Evolutionary conservation across 2,888 invertebrate species (phyloP), one percentile per base, ranked within the genome.

Genomic region (Melanostoma scalare): DNA sequence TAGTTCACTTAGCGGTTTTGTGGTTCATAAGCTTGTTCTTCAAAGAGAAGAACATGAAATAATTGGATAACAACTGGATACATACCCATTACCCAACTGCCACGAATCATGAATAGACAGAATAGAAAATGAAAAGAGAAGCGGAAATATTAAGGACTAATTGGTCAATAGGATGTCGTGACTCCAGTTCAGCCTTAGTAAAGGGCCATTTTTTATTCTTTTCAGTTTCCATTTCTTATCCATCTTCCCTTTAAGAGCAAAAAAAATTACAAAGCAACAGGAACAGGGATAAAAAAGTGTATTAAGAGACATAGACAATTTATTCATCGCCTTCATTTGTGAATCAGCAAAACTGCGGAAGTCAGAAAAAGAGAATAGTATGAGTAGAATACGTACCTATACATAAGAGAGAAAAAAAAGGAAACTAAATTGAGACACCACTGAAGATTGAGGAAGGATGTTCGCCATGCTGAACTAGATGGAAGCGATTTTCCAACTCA

Each of bases 111-210:
- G 55, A 67, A 50, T 40, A 60, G 48, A 48, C 31, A 9, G 42
- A 67, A 52, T 38, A 40, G 44, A 9, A 30, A 42, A 33, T 3
- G 20, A 56, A 63, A 33, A 35, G 9, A 67, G 71, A 67, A 76
- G 20, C 67, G 67, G 77, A 82, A 82, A 82, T 82, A 82, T 77
- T 77, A 77, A 63, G 77, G 76, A 82, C 81, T 82, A 82, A 82
- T 82, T 82, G 77, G 81, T 77, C 77, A 82, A 77, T 73, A 82
- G 72, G 72, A 82, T 68, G 72, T 73, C 72, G 55, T 77, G 77
- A 63, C 31, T 67, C 52, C 36, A 44, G 50, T 38, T 46, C 60
- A 31, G 36, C 44, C 60, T 50, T 48, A 46, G 53, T 56, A 48
- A 56, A 50, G 33, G 38, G 33, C 44, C 35, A 48, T 71, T 10